Base-by-base conservation (phyloP, 64 coral and sea anemone species). In the Montipora foliosa region DNA sequence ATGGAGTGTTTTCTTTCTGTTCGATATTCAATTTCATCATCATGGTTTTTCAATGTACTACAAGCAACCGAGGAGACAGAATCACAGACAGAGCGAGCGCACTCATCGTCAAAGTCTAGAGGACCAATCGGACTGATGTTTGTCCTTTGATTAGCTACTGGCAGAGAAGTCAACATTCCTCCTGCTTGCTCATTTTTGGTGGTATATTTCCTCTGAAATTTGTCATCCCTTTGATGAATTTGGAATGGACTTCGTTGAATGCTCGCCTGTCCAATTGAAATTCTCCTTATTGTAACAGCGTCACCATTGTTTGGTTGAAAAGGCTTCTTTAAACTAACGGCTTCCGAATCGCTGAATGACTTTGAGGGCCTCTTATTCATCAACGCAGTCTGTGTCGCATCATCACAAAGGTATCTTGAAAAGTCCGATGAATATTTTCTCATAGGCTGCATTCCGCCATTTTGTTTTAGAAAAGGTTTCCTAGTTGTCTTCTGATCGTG, bases 271-370 rank as follows among this genome's bases (percentile, higher is more conserved):
- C 58, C 55, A 2, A 20, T 47, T 11, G n/a, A 48, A 5, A 2
- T 22, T 22, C 16, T 9, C 13, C 14, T 20, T 22, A 2, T 71
- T 21, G 67, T n/a, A 4, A 15, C 16, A 20, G 8, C 21, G 3
- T 49, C 82, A 22, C 8, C 2, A n/a, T 5, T 12, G 7, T 47
- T 11, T 44, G 45, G 7, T n/a, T 46, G 4, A 48, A 10, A 44
- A 8, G 24, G 44, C 47, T n/a, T 71, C 10, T 49, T 7, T 47
- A 72, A 10, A 6, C 47, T 66, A 47, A 86, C 19, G 44, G 82
- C 82, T 22, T 50, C 82, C 3, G 82, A 71, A 22, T 70, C 82
- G 17, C 82, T 86, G n/a, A 86, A 86, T 21, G 82, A 72, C 50
- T 50, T 86, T 2, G 82, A 86, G 3, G 62, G 82, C 6, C 82